Evolutionary conservation across 2,797 vertebrate species (phyloP).

Genomic region (Xiphorhynchus erythropygius): DNA sequence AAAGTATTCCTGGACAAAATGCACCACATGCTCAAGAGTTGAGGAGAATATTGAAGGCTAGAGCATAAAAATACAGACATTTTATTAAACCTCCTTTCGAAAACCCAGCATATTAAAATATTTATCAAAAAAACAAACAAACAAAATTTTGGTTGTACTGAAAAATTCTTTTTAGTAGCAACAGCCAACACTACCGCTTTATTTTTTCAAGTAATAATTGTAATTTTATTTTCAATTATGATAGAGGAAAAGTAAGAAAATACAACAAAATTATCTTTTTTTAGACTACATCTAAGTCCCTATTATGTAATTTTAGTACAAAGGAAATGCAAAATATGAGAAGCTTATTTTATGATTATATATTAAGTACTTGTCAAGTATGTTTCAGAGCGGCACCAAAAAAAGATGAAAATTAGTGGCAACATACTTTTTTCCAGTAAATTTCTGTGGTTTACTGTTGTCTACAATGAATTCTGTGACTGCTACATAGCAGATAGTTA

Average conservation of each 20-base stretch:
- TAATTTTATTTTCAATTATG: not conserved
- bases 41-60: not conserved
- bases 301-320: not conserved
- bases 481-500: not conserved
- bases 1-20: not conserved
- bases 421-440: not conserved
- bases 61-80: not conserved
- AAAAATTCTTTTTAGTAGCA: not conserved
- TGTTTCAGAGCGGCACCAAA: not conserved
- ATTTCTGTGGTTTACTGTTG: not conserved
- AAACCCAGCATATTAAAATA: not conserved
- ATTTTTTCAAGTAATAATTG: not conserved
- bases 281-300: not conserved
- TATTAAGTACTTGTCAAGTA: not conserved
- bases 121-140: rapidly evolving
- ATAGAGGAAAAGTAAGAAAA: not conserved
- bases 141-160: not conserved
- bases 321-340: not conserved
- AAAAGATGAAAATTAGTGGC: not conserved
- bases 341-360: not conserved
- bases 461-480: not conserved
- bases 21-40: not conserved
- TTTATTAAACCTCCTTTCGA: not conserved
- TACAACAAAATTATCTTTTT: not conserved
- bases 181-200: not conserved